phyloP scores from a whole-genome alignment of 1,140 invertebrate genomes.

The Drosophila azteca region DNA sequence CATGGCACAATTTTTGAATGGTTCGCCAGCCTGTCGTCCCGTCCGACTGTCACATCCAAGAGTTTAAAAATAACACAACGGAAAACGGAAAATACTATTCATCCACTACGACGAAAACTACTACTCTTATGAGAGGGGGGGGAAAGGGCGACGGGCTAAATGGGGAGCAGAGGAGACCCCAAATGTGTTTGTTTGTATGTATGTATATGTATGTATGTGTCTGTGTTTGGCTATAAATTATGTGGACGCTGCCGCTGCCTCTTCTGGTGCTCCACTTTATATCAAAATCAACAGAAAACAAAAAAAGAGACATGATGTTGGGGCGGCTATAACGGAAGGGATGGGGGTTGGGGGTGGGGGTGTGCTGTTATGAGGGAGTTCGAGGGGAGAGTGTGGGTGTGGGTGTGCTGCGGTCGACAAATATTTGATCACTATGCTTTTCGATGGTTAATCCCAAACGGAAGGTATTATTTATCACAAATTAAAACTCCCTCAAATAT shows the following conservation, averaged over 20 bases:
- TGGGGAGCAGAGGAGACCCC: neutral
- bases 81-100: slow-evolving; percentile 63
- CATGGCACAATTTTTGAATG: slow-evolving; percentile 56
- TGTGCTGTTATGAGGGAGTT: too few relatives aligned
- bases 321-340: neutral
- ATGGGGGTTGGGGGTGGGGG: neutral
- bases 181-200: neutral
- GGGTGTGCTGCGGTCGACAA: slow-evolving; percentile 3
- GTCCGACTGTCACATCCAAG: slow-evolving; percentile 40
- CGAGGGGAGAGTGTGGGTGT: too few relatives aligned
- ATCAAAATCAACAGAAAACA: slow-evolving; percentile 18
- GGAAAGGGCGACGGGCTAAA: neutral
- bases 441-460: slow-evolving; percentile 44
- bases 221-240: slow-evolving; percentile 53
- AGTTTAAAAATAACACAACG: slow-evolving; percentile 66
- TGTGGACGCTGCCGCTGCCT: slow-evolving; percentile 38
- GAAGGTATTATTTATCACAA: slow-evolving; percentile 62
- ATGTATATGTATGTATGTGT: slow-evolving; percentile 16
- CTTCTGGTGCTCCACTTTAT: slow-evolving; percentile 54
- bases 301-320: slow-evolving; percentile 19
- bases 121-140: slow-evolving; percentile 2
- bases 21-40: slow-evolving; percentile 33
- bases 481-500: slow-evolving; percentile 65
- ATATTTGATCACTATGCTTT: slow-evolving; percentile 22
- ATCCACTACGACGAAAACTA: slow-evolving; percentile 28